phyloP scores from a whole-genome alignment of 2,888 invertebrate genomes.

The Xanthorhoe designata region DNA sequence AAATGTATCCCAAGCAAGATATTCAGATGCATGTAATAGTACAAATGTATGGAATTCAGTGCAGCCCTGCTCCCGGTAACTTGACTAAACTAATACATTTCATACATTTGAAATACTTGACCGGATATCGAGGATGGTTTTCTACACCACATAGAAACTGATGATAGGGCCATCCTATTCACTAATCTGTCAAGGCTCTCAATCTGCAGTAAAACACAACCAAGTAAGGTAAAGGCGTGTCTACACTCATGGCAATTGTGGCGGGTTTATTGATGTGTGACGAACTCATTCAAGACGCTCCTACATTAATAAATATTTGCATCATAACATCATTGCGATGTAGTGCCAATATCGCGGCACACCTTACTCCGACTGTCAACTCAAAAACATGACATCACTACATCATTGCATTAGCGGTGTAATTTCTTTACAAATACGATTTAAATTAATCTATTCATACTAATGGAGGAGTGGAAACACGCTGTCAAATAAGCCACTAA shows the following conservation, averaged over 20 bases:
- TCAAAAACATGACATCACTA: constrained; percentile 28
- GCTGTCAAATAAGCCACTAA: too few relatives aligned
- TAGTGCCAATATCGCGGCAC: constrained; percentile 10
- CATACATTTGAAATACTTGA: too few relatives aligned
- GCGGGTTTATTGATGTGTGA: constrained; percentile 7
- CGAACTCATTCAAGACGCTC: constrained; percentile 14
- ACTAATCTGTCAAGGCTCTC: neutral
- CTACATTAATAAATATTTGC: constrained; percentile 21
- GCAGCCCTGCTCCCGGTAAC: too few relatives aligned
- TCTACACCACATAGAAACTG: too few relatives aligned
- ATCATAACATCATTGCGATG: constrained; percentile 16
- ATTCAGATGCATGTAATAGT: too few relatives aligned
- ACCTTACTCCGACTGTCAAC: constrained; percentile 23
- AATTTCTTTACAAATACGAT: neutral
- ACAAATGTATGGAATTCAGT: too few relatives aligned
- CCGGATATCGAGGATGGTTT: too few relatives aligned
- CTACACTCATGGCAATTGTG: neutral
- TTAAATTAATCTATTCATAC: too few relatives aligned
- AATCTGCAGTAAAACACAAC: neutral
- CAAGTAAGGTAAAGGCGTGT: neutral
- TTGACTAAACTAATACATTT: too few relatives aligned
- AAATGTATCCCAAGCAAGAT: too few relatives aligned
- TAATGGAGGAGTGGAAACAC: too few relatives aligned
- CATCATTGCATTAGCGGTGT: neutral
- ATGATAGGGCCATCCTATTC: neutral